These are phyloP conservation scores for Channallabes apus DNA, from an alignment of 2,797 vertebrate species.

Conservation along the genomic window DNA sequence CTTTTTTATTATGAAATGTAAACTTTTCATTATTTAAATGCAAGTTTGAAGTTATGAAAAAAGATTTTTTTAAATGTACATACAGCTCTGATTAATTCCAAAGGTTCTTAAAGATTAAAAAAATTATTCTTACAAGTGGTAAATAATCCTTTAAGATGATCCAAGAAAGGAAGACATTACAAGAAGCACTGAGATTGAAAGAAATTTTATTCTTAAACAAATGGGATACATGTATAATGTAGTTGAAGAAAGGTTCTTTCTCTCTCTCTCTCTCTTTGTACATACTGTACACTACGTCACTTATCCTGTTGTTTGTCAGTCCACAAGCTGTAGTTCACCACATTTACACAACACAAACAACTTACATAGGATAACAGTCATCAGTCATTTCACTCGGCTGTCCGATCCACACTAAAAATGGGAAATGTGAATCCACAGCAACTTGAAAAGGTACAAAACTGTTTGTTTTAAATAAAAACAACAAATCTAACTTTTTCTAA, in stretches of 20 bases:
- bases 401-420: slow-evolving; percentile 8
- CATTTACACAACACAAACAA: background rate
- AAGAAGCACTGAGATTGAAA: background rate
- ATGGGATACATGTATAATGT: background rate
- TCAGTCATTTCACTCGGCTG: background rate
- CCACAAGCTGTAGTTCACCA: background rate
- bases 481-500: background rate
- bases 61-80: too few relatives aligned
- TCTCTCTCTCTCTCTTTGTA: background rate
- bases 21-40: too few relatives aligned
- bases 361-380: background rate
- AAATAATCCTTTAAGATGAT: background rate
- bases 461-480: background rate
- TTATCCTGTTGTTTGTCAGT: background rate
- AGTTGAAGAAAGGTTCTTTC: background rate
- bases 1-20: too few relatives aligned
- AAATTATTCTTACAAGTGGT: background rate
- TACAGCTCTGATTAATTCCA: background rate
- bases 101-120: too few relatives aligned
- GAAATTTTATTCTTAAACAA: background rate
- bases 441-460: background rate
- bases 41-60: too few relatives aligned
- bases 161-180: background rate
- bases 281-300: background rate
- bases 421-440: background rate